A percentile compares a stretch with the other conserved stretches of the same genome.
Evolutionary conservation across 2,888 invertebrate genomes (phyloP).

Genomic region (Nomada ferruginata): DNA sequence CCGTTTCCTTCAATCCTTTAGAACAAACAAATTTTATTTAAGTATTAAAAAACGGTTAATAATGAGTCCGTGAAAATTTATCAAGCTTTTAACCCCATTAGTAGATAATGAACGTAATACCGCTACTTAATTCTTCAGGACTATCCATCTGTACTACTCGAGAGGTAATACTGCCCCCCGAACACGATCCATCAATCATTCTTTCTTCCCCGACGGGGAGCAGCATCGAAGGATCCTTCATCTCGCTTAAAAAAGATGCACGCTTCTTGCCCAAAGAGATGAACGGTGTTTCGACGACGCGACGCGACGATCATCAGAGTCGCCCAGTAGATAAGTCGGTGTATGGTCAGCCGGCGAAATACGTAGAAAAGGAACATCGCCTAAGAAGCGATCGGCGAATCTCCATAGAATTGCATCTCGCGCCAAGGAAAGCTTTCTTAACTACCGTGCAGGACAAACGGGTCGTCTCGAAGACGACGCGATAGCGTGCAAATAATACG

Average conservation of each 20-base stretch:
- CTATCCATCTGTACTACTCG: no score
- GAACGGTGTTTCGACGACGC: background rate
- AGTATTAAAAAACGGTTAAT: no score
- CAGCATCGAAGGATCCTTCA: background rate
- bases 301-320: conserved; percentile 10
- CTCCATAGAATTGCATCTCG: conserved; percentile 29
- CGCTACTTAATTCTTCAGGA: no score
- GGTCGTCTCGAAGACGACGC: conserved; percentile 26
- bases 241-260: no score
- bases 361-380: conserved; percentile 26
- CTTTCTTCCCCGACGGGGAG: background rate
- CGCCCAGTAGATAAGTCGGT: conserved; percentile 55
- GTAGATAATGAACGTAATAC: no score
- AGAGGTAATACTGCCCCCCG: no score
- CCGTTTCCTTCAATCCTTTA: no score
- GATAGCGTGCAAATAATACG: conserved; percentile 66
- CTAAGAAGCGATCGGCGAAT: conserved; percentile 33
- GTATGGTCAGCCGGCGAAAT: conserved; percentile 51
- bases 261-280: no score
- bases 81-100: no score
- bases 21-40: no score
- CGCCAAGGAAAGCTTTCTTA: conserved; percentile 44
- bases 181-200: conserved; percentile 22
- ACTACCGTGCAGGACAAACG: conserved; percentile 14
- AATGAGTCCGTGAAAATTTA: no score